Evolutionary conservation across 2,888 invertebrate species (phyloP), one percentile per base, ranked within the genome.

Genomic region (Epiblema foenella): DNA sequence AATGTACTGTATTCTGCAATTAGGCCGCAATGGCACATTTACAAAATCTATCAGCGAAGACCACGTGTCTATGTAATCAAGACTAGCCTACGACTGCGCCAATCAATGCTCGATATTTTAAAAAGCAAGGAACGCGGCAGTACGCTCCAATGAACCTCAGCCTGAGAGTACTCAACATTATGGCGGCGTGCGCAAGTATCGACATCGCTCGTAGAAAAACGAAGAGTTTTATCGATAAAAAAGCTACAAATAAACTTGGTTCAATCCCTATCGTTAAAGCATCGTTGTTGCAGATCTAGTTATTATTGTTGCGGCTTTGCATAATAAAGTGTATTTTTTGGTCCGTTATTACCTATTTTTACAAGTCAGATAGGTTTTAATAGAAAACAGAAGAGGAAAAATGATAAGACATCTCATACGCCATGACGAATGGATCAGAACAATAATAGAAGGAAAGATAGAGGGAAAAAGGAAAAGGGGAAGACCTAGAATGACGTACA

Each of bases 151-250:
- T 42, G 33, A 62, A 20, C 12, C 63, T 63, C 56, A n/a, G 17
- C 24, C 18, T 20, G 60, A 69, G 69, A 37, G 63, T 57, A n/a
- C 69, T 69, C 49, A 12, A 57, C 42, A 42, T 60, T 56, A 49
- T 24, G 17, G 17, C 18, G 24, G 18, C 59, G 59, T 59, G 59
- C 59, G 18, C 59, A 59, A 59, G 59, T 24, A 59, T 59, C 59
- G 59, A 59, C n/a, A 59, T 42, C n/a, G 46, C n/a, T 20, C 18
- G 59, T n/a, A 39, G 24, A 24, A 42, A 59, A 59, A 59, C 58
- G 20, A 59, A 59, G 12, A 20, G 10, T 59, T 59, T 59, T 59
- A 59, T 59, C 59, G 59, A 59, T 59, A 59, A 58, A 46, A 15
- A 7, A 39, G 20, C 15, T 20, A 29, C 33, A 17, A 24, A 24